Conservation (phyloP, 1,140 invertebrate genomes). For the Calliphora vicina region DNA sequence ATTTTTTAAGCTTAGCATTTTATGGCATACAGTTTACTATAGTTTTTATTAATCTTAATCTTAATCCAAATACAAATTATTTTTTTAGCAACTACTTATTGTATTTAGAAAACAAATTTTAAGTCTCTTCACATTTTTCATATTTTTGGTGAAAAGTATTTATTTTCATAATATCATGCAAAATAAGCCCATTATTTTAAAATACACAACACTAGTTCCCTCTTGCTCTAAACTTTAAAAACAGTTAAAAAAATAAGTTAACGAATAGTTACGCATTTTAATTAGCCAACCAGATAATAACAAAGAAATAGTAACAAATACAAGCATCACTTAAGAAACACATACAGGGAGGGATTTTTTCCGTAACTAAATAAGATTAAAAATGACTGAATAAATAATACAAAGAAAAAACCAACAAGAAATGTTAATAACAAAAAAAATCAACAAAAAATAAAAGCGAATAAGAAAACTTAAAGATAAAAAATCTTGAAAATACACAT, state of each 20-base stretch:
- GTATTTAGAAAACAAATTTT: too few relatives aligned
- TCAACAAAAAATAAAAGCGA: conserved; percentile 10
- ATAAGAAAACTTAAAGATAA: conserved; percentile 14
- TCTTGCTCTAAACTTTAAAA: background rate
- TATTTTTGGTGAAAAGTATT: too few relatives aligned
- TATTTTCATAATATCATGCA: too few relatives aligned
- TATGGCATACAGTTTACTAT: too few relatives aligned
- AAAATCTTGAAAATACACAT: conserved; percentile 9
- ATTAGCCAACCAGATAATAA: conserved; percentile 50
- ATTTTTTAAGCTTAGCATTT: too few relatives aligned
- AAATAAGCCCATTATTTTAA: background rate
- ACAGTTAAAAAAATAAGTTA: background rate
- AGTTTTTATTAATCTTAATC: too few relatives aligned
- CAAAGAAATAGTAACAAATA: conserved; percentile 38
- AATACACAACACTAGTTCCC: background rate
- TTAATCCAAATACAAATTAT: too few relatives aligned
- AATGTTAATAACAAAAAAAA: conserved; percentile 13
- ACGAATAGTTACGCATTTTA: conserved; percentile 43
- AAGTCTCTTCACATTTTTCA: too few relatives aligned
- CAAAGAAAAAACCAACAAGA: background rate
- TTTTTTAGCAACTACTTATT: too few relatives aligned
- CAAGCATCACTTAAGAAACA: conserved; percentile 41
- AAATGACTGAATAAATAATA: conserved; percentile 4
- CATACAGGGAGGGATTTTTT: conserved; percentile 22
- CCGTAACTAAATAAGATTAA: background rate